Percentiles rank a stretch among this genome's conserved stretches.
Evolutionary conservation across 2,888 invertebrate species (phyloP).

Genomic region (Falcaria lacertinaria): DNA sequence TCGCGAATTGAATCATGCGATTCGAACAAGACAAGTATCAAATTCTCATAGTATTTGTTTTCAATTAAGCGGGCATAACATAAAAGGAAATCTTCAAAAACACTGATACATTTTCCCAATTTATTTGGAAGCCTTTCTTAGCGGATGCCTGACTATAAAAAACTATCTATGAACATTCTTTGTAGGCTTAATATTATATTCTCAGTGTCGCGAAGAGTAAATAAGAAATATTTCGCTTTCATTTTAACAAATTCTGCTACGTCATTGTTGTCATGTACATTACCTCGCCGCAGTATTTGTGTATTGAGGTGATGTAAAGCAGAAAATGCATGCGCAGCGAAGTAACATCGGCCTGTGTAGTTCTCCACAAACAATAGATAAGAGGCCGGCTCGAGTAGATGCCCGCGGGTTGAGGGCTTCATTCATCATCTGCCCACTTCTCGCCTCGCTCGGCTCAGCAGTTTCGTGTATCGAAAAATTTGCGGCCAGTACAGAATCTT

Average conservation of each 20-base stretch:
- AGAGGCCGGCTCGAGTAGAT: conserved; percentile 33
- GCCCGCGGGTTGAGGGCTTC: conserved; percentile 20
- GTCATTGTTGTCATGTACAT: not conserved
- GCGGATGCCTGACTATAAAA: no score
- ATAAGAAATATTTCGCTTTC: not conserved
- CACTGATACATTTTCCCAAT: no score
- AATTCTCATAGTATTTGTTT: no score
- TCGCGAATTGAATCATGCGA: no score
- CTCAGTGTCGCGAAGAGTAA: no score
- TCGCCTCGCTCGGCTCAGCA: conserved; percentile 3
- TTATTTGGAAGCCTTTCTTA: no score
- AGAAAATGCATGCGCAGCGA: conserved; percentile 19
- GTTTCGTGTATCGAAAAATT: conserved; percentile 7
- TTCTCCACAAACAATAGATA: conserved; percentile 50
- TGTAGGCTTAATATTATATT: no score
- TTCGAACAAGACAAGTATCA: no score
- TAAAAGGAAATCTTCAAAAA: no score
- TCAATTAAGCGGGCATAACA: no score
- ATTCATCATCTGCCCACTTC: conserved; percentile 32
- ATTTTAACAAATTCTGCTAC: not conserved
- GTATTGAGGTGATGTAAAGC: not conserved
- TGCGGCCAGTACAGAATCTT: conserved; percentile 4
- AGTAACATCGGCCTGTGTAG: conserved; percentile 20
- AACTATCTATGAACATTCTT: no score
- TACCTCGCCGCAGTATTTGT: not conserved